Percentiles rank a stretch among this genome's conserved stretches.
Conservation (phyloP, 2,888 invertebrate genomes). For the Pandemis corylana region DNA sequence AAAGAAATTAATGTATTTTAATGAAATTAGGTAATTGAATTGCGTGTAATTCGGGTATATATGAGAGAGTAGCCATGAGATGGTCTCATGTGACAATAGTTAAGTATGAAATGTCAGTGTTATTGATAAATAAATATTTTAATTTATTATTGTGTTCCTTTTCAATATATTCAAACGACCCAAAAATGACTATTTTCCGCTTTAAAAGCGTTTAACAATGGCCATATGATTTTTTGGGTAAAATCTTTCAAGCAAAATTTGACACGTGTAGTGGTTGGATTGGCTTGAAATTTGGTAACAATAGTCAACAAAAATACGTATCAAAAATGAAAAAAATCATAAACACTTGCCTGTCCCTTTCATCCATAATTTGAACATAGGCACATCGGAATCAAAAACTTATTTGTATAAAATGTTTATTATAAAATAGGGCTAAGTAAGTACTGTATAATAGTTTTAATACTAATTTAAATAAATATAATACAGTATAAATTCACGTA, state of each 20-base stretch:
- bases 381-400: neutral
- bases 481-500: neutral
- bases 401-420: neutral
- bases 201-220: too few relatives aligned
- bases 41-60: constrained; percentile 32
- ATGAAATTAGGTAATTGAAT: constrained; percentile 22
- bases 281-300: too few relatives aligned
- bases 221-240: too few relatives aligned
- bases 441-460: neutral
- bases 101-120: constrained; percentile 43
- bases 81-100: constrained; percentile 42
- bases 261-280: too few relatives aligned
- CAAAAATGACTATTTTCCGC: neutral
- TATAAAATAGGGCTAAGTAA: neutral
- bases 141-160: constrained; percentile 13
- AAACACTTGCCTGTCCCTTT: too few relatives aligned
- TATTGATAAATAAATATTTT: constrained; percentile 46
- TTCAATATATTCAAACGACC: neutral
- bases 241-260: too few relatives aligned
- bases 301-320: too few relatives aligned
- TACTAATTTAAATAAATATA: neutral
- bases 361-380: too few relatives aligned
- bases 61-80: constrained; percentile 28
- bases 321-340: too few relatives aligned
- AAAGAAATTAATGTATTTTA: constrained; percentile 39